Percentiles rank a stretch among this genome's conserved stretches.
Conservation (phyloP, 2,888 invertebrate species). For the Ashinkailepas kermadecensis region DNA sequence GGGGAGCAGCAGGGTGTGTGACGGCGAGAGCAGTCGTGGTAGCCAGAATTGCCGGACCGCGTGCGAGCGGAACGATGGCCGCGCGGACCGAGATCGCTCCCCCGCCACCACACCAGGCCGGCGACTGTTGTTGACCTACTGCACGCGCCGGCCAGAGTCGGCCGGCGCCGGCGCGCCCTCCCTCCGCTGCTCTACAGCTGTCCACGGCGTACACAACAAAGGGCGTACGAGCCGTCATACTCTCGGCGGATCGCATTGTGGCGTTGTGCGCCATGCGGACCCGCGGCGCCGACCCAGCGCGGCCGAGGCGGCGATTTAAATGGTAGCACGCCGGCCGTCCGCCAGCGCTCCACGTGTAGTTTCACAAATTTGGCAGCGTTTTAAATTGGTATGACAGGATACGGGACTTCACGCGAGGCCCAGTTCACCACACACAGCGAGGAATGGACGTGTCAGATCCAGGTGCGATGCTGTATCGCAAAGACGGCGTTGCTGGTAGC, state of each 20-base stretch:
- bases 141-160: not conserved
- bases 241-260: not conserved
- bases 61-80: too few relatives aligned
- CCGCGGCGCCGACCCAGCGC: not conserved
- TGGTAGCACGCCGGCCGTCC: not conserved
- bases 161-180: not conserved
- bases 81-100: not conserved
- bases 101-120: not conserved
- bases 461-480: not conserved
- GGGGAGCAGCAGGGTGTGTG: too few relatives aligned
- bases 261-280: not conserved
- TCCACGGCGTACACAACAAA: not conserved
- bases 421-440: not conserved
- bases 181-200: not conserved
- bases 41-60: too few relatives aligned
- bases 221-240: not conserved
- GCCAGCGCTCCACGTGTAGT: not conserved
- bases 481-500: not conserved
- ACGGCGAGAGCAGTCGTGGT: too few relatives aligned
- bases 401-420: too few relatives aligned
- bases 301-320: not conserved
- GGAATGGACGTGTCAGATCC: not conserved
- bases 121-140: constrained; percentile 5
- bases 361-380: not conserved
- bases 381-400: not conserved